Percentiles rank a stretch among this genome's conserved stretches.
Conservation (phyloP, 35 echinoderm and acorn worm genomes). For the Heliocidaris tuberculata region DNA sequence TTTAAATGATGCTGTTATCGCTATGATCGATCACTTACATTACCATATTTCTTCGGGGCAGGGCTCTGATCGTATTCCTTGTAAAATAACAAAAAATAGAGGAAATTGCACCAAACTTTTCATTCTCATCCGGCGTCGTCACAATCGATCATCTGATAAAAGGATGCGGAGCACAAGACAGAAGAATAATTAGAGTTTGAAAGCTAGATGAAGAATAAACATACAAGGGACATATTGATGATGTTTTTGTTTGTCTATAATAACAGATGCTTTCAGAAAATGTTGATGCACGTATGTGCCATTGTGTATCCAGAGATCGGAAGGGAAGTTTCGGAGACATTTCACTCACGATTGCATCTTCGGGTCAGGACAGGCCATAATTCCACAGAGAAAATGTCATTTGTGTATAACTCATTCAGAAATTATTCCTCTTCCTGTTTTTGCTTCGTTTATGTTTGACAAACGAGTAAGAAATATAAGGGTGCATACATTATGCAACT, state of each 20-base stretch:
- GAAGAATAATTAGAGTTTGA: neutral
- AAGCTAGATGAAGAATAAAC: neutral
- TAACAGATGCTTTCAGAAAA: neutral
- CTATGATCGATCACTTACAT: neutral
- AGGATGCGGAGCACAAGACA: neutral
- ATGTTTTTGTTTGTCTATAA: neutral
- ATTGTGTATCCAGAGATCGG: neutral
- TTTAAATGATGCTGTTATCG: neutral
- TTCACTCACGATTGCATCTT: too few species aligned
- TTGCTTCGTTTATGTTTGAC: too few species aligned
- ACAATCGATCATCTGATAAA: neutral
- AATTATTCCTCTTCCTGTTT: too few species aligned
- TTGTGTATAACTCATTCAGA: too few species aligned
- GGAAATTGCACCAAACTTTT: neutral
- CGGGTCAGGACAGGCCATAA: too few species aligned
- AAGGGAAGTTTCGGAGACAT: too few species aligned
- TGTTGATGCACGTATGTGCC: neutral
- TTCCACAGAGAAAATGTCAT: too few species aligned
- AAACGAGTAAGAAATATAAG: too few species aligned
- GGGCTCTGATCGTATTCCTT: neutral
- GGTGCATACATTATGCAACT: too few species aligned
- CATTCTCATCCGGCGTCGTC: neutral
- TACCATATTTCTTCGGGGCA: conserved; percentile 9
- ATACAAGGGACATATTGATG: neutral
- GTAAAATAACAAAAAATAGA: neutral